Evolutionary conservation across 1,140 invertebrate genomes (phyloP), one percentile per base, ranked within the genome.

Genomic region (Diachasmimorpha longicaudata): DNA sequence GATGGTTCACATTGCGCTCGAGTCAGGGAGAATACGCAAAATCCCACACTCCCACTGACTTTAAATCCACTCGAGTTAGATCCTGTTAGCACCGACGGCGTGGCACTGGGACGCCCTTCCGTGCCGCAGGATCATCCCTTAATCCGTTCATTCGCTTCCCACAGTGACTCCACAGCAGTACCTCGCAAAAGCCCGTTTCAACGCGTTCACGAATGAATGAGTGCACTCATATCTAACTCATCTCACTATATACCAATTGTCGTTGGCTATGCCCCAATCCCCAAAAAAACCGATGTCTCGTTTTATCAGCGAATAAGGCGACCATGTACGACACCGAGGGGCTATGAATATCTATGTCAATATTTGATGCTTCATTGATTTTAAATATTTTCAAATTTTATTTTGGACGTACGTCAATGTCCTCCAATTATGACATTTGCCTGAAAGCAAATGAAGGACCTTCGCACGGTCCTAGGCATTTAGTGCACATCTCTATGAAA

Each of bases 141-240:
- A 88, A 88, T 88, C 87, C 85, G 83, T 88, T 88, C 87, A 88
- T 88, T 88, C 87, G 85, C 87, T 81, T 87, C 86, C 83, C 39
- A 42, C 84, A 81, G 85, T 81, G 80, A 79, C 84, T 70, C 72
- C 81, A 85, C 83, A 79, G 82, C 78, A 79, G 72, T 78, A 78
- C 66, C 73, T 42, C 21, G 21, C 10, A 48, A 66, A 44, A 23
- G 23, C 68, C 16, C 39, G 14, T 55, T 66, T 71, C n/a, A 71
- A 31, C 23, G 67, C 31, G 74, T 75, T 58, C 44, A 39, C 74
- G 14, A 70, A 48, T 48, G 44, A 44, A 58, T 25, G 48, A 70
- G 68, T 70, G 74, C 74, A 70, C 74, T 75, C 48, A 48, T 63
- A 66, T 68, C 31, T 16, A 67, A 37, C 63, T 70, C 48, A 42